Conservation (phyloP, 53 echinoderm and acorn worm species). For the Luidia sarsii region DNA sequence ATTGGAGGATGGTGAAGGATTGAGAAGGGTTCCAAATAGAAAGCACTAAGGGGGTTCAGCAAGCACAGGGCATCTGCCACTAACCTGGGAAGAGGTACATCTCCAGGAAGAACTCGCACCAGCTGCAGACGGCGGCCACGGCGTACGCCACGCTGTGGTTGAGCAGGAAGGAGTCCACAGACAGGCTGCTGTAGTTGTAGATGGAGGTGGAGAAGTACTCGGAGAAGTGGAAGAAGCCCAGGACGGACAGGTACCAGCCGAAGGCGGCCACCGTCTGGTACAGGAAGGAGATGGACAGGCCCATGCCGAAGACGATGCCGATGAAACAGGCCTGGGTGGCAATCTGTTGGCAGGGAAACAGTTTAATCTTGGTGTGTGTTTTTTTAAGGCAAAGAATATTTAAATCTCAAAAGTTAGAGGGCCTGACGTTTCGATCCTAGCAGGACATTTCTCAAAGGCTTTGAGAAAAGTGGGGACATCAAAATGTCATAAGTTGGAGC, state of each 20-base stretch:
- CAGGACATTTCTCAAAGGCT: no score
- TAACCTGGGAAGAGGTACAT: slow-evolving; percentile 88
- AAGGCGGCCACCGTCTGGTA: slow-evolving; percentile 65
- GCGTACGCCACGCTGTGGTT: slow-evolving; percentile 95
- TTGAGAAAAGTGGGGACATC: no score
- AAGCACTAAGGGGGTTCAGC: no score
- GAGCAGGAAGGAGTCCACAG: slow-evolving; percentile 92
- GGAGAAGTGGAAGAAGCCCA: slow-evolving; percentile 99
- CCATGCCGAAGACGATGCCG: slow-evolving; percentile 85
- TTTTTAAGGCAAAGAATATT: no score
- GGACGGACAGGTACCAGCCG: slow-evolving; percentile 95
- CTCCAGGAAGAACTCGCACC: slow-evolving; percentile 87
- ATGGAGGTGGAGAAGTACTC: slow-evolving; percentile 96
- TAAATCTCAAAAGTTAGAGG: no score
- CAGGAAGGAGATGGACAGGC: slow-evolving; percentile 72
- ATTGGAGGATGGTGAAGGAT: no score
- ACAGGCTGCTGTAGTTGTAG: slow-evolving; percentile 91
- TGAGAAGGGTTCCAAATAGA: no score
- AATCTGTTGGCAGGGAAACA: slow-evolving; percentile 68
- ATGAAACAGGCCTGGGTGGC: slow-evolving; percentile 81
- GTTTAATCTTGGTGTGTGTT: no score
- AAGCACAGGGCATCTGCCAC: no score
- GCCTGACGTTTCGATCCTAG: no score
- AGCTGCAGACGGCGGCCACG: slow-evolving; percentile 89
- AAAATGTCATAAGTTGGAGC: no score